Conservation (phyloP, 1,140 invertebrate species). For the Ceratoteleas bidentatus region DNA sequence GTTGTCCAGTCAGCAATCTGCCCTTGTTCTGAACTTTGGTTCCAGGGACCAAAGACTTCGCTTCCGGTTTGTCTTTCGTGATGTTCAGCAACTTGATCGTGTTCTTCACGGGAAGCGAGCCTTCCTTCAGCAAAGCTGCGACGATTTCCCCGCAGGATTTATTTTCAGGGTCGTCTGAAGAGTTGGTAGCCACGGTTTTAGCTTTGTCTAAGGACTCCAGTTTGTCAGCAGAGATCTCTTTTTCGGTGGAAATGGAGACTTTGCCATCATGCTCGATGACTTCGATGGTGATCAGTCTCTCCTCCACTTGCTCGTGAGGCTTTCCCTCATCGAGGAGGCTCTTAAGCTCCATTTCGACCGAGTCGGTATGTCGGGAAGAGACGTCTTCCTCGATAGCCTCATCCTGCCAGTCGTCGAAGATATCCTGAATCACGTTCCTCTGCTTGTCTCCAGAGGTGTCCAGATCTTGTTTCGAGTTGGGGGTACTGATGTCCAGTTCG, state of each 20-base stretch:
- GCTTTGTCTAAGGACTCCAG: slow-evolving; percentile 9
- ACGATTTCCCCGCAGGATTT: slow-evolving; percentile 51
- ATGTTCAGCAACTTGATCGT: slow-evolving; percentile 38
- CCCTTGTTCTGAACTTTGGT: slow-evolving; percentile 55
- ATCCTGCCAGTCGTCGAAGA: slow-evolving; percentile 79
- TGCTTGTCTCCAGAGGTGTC: slow-evolving; percentile 61
- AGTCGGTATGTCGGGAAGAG: slow-evolving; percentile 68
- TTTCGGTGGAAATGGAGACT: slow-evolving; percentile 33
- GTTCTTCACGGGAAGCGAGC: slow-evolving; percentile 31
- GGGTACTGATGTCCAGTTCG: background rate
- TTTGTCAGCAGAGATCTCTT: slow-evolving; percentile 18
- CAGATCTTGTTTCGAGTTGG: background rate
- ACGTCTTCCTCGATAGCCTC: slow-evolving; percentile 75
- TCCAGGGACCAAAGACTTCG: slow-evolving; percentile 63
- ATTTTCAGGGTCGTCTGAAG: slow-evolving; percentile 27
- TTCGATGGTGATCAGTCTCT: slow-evolving; percentile 40
- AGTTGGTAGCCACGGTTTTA: slow-evolving; percentile 37
- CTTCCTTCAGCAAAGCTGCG: slow-evolving; percentile 39
- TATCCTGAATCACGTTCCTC: slow-evolving; percentile 78
- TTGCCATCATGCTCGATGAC: slow-evolving; percentile 49
- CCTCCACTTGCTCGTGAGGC: slow-evolving; percentile 36
- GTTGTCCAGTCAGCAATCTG: slow-evolving; percentile 75
- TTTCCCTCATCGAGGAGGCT: slow-evolving; percentile 75
- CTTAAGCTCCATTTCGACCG: slow-evolving; percentile 77
- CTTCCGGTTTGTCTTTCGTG: slow-evolving; percentile 10